Conservation (phyloP, 2,888 invertebrate species). For the Cecidostiba fungosa region DNA sequence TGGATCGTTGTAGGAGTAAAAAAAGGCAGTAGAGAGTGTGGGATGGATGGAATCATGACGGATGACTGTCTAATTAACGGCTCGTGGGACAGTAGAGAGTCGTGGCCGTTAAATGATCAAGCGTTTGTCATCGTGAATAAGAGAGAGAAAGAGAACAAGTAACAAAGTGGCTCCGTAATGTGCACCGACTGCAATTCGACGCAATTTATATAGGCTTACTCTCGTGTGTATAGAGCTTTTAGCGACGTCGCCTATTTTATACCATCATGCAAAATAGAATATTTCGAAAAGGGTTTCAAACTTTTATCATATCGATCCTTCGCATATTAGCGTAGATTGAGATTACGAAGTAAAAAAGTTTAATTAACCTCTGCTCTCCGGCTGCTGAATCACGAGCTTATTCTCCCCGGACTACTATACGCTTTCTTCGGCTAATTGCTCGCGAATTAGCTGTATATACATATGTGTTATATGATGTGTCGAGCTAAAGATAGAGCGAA, state of each 20-base stretch:
- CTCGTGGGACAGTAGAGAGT: neutral
- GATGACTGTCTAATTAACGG: slow-evolving; percentile 37
- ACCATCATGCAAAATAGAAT: neutral
- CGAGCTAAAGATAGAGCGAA: neutral
- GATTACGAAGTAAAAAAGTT: neutral
- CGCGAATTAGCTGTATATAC: neutral
- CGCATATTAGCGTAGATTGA: neutral
- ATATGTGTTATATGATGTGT: neutral
- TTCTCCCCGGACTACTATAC: neutral
- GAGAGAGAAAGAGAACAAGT: neutral
- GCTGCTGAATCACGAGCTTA: neutral
- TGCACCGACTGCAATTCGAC: slow-evolving; percentile 19
- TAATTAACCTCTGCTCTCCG: neutral
- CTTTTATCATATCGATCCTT: neutral
- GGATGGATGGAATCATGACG: slow-evolving; percentile 28
- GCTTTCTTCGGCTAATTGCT: neutral
- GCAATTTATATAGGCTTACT: neutral
- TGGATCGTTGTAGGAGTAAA: neutral
- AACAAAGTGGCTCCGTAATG: slow-evolving; percentile 37
- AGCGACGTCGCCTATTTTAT: too few relatives aligned
- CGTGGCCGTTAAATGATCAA: slow-evolving; percentile 24
- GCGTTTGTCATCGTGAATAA: slow-evolving; percentile 12
- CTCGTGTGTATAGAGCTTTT: neutral
- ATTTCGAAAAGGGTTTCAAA: neutral
- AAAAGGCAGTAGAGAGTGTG: neutral